Evolutionary conservation across 2,113 vertebrate species (phyloP).

Genomic region (Lepisosteus oculatus): DNA sequence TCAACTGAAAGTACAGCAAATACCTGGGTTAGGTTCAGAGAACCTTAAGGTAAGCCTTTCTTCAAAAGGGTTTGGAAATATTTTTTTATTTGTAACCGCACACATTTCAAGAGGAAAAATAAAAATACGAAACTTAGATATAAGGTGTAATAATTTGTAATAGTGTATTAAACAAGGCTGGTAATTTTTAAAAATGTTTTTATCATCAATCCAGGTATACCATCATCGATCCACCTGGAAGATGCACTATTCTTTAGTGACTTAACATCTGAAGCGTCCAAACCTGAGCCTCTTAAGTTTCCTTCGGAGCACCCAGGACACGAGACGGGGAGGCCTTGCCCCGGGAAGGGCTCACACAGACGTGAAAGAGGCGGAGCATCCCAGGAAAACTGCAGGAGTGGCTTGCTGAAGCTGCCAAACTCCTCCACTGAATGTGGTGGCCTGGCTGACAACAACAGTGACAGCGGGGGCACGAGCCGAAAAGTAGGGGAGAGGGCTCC

Average conservation of each 20-base stretch:
- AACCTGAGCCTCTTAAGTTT: slow-evolving; percentile 69
- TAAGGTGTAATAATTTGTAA: no score
- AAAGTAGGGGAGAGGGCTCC: background rate
- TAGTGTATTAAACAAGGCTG: no score
- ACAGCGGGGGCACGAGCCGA: slow-evolving; percentile 12
- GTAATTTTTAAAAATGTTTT: background rate
- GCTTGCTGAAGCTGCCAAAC: slow-evolving; percentile 46
- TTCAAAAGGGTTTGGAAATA: no score
- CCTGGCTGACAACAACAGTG: slow-evolving; percentile 19
- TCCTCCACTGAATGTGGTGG: slow-evolving; percentile 27
- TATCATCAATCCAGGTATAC: slow-evolving; percentile 24
- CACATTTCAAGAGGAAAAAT: no score
- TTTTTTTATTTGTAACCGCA: no score
- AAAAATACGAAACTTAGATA: no score
- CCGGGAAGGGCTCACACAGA: slow-evolving; percentile 59
- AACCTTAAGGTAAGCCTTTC: no score
- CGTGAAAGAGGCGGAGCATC: slow-evolving; percentile 38
- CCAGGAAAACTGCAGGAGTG: slow-evolving; percentile 44
- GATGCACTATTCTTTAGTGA: slow-evolving; percentile 69
- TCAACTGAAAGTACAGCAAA: no score
- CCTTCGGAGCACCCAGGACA: slow-evolving; percentile 49
- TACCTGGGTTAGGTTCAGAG: no score
- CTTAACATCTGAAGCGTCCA: slow-evolving; percentile 60
- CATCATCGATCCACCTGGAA: slow-evolving; percentile 56
- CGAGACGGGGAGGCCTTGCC: slow-evolving; percentile 72